A percentile compares a stretch with the other conserved stretches of the same genome.
These are phyloP conservation scores for Lissonota sp. DNA, from an alignment of 2,888 invertebrate genomes.

Conservation along the genomic window DNA sequence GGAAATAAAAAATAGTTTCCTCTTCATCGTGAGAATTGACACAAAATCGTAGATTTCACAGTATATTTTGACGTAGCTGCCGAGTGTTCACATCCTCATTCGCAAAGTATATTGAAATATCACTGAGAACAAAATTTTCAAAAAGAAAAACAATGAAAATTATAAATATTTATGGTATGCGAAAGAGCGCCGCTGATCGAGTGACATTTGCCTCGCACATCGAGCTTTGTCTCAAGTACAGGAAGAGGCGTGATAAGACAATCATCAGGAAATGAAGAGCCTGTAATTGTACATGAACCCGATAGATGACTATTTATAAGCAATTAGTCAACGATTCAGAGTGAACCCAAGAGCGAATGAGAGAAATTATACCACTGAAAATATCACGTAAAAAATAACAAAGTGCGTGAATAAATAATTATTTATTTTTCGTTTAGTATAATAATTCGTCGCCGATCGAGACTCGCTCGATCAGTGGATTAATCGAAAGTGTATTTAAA, in stretches of 20 bases:
- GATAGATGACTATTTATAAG: slow-evolving; percentile 46
- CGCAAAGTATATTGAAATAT: not conserved
- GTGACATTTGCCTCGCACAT: slow-evolving; percentile 8
- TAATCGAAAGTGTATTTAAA: no score
- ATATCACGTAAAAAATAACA: not conserved
- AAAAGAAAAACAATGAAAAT: not conserved
- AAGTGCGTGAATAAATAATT: slow-evolving; percentile 1
- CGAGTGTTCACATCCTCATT: no score
- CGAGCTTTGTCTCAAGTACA: slow-evolving; percentile 58
- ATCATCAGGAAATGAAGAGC: slow-evolving; percentile 56
- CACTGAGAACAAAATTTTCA: not conserved
- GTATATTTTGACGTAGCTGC: not conserved
- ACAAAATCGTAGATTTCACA: not conserved
- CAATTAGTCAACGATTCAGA: slow-evolving; percentile 24
- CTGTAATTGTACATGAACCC: slow-evolving; percentile 19
- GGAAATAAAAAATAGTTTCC: not conserved
- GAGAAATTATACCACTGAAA: not conserved
- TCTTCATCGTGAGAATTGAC: slow-evolving; percentile 37
- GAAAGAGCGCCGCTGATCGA: slow-evolving; percentile 16
- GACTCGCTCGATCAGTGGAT: not conserved
- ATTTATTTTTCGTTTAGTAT: slow-evolving; percentile 25
- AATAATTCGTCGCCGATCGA: not conserved
- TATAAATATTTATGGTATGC: not conserved
- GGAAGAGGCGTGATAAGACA: slow-evolving; percentile 74
- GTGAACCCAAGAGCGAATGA: not conserved